Base-by-base conservation (phyloP, 2,888 invertebrate species). In the Drosophila macrothrix region DNA sequence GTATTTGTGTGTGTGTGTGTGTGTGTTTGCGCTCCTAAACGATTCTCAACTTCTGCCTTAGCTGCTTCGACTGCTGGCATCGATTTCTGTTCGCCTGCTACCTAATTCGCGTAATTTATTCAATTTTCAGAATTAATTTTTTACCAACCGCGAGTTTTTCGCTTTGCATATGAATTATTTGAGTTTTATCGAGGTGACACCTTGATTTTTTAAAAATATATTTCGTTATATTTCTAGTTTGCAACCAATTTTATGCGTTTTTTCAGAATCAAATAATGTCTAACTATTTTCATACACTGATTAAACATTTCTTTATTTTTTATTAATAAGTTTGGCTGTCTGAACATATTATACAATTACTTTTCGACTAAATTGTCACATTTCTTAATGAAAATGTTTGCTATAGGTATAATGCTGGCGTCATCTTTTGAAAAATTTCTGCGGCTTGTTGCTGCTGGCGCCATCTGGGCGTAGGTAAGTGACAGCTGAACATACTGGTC, bases 101-200 rank as follows among this genome's bases (percentile, higher is more conserved):
- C 72, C 67, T 86, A 82, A 89, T 92, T 91, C 91, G 90, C 90
- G 92, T 91, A 91, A 91, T 92, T 92, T 91, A 91, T 91, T 91
- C 91, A 92, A 92, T 90, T 92, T 90, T 90, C 84, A 73, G 81
- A 90, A 89, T 85, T 85, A 85, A 85, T 84, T 90, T 85, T 89
- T 89, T 84, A 89, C 78, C 65, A 78, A 69, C 82, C 84, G 78
- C 80, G 80, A 70, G 52, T 69, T 74, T 80, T 71, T 61, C 25
- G 59, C 68, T 54, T 33, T 82, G 71, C 79, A 82, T 82, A 79
- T 81, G 69, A 82, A 68, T 73, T 73, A 82, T 78, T 66, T 78
- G 67, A 52, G 53, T 73, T 70, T 67, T 61, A 53, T 68, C 39
- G 35, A 33, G 31, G 16, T 43, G 71, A 64, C 77, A 72, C 31